A percentile compares a stretch with the other conserved stretches of the same genome.
These are phyloP conservation scores for Drosophila mimica DNA, from an alignment of 2,888 invertebrate genomes.

Conservation along the genomic window DNA sequence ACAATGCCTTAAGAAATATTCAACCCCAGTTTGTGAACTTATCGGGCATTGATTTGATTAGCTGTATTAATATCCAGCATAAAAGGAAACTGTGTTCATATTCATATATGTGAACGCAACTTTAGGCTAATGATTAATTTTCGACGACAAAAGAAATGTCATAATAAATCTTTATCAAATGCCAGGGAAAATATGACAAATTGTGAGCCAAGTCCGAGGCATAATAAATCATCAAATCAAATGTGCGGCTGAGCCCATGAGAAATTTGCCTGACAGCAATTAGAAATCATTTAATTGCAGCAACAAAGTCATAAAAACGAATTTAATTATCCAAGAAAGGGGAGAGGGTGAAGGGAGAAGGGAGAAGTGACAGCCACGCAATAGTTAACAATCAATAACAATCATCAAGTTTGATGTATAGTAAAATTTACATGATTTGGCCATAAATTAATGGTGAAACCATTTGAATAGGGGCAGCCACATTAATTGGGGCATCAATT, in stretches of 20 bases:
- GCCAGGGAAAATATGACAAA: slow-evolving; percentile 70
- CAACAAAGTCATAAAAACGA: slow-evolving; percentile 78
- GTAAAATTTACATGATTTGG: slow-evolving; percentile 82
- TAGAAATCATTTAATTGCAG: slow-evolving; percentile 82
- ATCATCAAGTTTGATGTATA: slow-evolving; percentile 61
- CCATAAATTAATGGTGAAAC: slow-evolving; percentile 77
- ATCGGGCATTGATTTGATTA: slow-evolving; percentile 54
- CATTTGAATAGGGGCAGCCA: slow-evolving; percentile 51
- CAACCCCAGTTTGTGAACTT: slow-evolving; percentile 19
- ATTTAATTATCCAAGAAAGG: slow-evolving; percentile 34
- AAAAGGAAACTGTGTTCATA: slow-evolving; percentile 29
- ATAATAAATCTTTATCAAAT: slow-evolving; percentile 82
- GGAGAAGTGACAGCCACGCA: slow-evolving; percentile 14
- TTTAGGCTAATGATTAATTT: slow-evolving; percentile 46
- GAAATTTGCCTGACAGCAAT: slow-evolving; percentile 64
- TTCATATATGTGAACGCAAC: slow-evolving; percentile 30
- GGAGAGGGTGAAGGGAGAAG: neutral
- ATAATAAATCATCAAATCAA: slow-evolving; percentile 80
- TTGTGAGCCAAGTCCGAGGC: slow-evolving; percentile 56
- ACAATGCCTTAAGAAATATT: slow-evolving; percentile 36
- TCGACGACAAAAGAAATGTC: slow-evolving; percentile 71
- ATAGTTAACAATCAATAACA: slow-evolving; percentile 65
- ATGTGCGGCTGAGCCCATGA: slow-evolving; percentile 35
- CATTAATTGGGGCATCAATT: slow-evolving; percentile 42
- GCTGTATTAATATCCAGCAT: slow-evolving; percentile 42